Evolutionary conservation across 2,797 vertebrate genomes (phyloP), one percentile per base, ranked within the genome.

Genomic region (Gorsachius magnificus): DNA sequence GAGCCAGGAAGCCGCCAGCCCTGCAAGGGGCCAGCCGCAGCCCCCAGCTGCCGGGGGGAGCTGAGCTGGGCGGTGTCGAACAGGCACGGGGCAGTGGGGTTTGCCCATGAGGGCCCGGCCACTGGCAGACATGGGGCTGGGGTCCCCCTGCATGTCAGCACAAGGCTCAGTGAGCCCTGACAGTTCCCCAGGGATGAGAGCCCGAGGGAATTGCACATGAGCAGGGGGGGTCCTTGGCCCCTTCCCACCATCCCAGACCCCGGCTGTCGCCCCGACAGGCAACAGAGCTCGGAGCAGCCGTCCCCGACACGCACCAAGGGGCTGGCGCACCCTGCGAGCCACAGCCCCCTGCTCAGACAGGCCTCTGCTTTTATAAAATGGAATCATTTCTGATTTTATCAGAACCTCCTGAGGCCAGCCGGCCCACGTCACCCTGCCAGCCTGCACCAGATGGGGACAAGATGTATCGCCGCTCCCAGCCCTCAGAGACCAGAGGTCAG

Each of bases 1-100:
- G 80, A 91, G 89, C 43, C 95, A 96, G 96, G 94, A 96, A 97
- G 72, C 83, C 11, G 29, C 65, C 64, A 35, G 74, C 74, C 78
- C 13, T 0, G 33, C 5, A 26, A 82, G 78, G 75, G 87, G 84
- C 69, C 87, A 38, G 61, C 22, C 14, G 0, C 54, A 26, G 80
- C 60, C 72, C 60, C 45, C 4, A 2, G 7, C 21, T 76, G 68
- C 57, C 18, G 15, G 35, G 57, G 68, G 66, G 14, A 90, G 35
- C 43, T 18, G 16, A 9, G 13, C 33, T 65, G 74, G 87, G 61
- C 1, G 2, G 77, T 13, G 22, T 6, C 31, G 3, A 41, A 33
- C 4, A 7, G 29, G 46, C 4, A 0, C 0, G 0, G 66, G 43
- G 51, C 53, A 17, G 22, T 2, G 14, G 31, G 13, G 19, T 18